Conservation (phyloP, 2,888 invertebrate genomes). For the Rhabditophanes sp. region DNA sequence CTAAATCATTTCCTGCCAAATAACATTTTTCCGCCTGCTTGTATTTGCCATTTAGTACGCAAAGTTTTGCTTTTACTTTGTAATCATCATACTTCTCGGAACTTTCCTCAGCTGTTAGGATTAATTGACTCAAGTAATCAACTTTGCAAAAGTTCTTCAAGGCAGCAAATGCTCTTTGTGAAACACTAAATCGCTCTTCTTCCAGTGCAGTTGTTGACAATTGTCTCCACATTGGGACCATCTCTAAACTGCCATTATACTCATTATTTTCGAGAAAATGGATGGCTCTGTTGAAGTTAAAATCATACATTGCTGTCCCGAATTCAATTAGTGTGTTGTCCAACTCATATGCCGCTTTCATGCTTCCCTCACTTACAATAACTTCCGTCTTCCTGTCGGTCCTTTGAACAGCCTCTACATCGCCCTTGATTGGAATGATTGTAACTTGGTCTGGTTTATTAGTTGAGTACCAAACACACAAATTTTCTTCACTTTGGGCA, state of each 20-base stretch:
- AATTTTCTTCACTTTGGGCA: conserved; percentile 72
- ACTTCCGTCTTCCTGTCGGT: conserved; percentile 64
- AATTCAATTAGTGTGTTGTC: conserved; percentile 79
- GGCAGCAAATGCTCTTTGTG: conserved; percentile 65
- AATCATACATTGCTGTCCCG: conserved; percentile 79
- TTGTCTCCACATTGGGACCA: conserved; percentile 83
- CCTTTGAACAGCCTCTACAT: conserved; percentile 60
- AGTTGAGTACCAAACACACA: conserved; percentile 90
- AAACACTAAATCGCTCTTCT: conserved; percentile 56
- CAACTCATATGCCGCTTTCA: conserved; percentile 57
- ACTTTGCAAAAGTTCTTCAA: too few relatives aligned
- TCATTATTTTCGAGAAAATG: conserved; percentile 28
- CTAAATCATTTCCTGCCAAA: conserved; percentile 54
- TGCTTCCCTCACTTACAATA: conserved; percentile 45
- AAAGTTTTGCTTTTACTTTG: conserved; percentile 68
- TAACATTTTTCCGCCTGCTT: conserved; percentile 78
- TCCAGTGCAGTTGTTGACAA: conserved; percentile 70
- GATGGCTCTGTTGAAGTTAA: conserved; percentile 56
- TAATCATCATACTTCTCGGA: conserved; percentile 46
- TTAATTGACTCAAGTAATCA: too few relatives aligned
- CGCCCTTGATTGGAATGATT: conserved; percentile 62
- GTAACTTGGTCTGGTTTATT: conserved; percentile 70
- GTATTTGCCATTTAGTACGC: conserved; percentile 70
- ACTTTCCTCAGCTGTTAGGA: conserved; percentile 47
- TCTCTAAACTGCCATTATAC: conserved; percentile 11